Base-by-base conservation (phyloP, 2,888 invertebrate species). In the Perizoma affinitatum region DNA sequence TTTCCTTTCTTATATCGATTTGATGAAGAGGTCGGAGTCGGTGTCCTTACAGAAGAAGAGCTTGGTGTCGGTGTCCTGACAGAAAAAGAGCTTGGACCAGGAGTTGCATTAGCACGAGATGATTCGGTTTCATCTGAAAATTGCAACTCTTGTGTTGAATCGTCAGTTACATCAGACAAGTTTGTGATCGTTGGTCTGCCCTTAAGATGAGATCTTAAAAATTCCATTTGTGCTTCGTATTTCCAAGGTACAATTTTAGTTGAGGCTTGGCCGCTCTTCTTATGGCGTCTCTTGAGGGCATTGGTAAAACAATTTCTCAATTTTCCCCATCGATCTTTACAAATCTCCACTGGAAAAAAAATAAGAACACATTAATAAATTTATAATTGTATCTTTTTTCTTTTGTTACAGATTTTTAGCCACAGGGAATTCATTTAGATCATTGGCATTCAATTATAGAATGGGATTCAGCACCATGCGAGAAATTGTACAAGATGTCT, bases 121-220 rank as follows among this genome's bases (percentile, higher is more conserved):
- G 46, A 46, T 46, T 7, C 34, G 8, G 34, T 9, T 46, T 46
- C 46, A 33, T 22, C 22, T 11, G 44, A 11, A 11, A 11, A 11
- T 44, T 11, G 11, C 7, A 22, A 11, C 7, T n/a, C 6, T 22
- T 22, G 11, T 11, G 44, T 10, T 7, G 44, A 44, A 44, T 10
- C 6, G n/a, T n/a, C n/a, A n/a, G n/a, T n/a, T n/a, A n/a, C n/a
- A n/a, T n/a, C n/a, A 8, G 41, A 5, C 9, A 8, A 41, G 9
- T 41, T 41, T 41, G 41, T 41, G 7, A 8, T 41, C 41, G 41
- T 41, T 5, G 6, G 49, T 40, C 5, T 66, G 60, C 7, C 6
- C 9, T 41, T 8, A 5, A 41, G 41, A 41, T 8, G 36, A 36
- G 44, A 45, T 44, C 35, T 45, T 36, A 36, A 36, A 36, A 36